Percentiles rank a stretch among this genome's conserved stretches.
These are phyloP conservation scores for Champsocephalus gunnari DNA, from an alignment of 2,797 vertebrate species.

Conservation along the genomic window DNA sequence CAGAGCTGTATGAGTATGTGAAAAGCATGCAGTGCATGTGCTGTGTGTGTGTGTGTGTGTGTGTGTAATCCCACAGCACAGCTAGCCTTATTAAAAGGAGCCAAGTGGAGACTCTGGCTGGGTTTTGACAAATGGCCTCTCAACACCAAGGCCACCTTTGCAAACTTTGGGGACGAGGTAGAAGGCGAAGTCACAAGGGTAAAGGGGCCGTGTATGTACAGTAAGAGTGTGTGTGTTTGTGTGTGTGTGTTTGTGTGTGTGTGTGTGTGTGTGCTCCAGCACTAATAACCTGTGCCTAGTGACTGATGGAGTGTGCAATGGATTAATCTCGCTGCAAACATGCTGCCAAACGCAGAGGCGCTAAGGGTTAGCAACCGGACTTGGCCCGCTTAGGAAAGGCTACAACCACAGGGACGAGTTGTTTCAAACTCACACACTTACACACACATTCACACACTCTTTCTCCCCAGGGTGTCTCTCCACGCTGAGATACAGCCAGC, in stretches of 20 bases:
- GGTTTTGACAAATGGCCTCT: constrained; percentile 87
- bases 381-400: constrained; percentile 76
- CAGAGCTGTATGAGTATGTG: constrained; percentile 68
- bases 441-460: constrained; percentile 22
- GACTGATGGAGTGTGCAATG: constrained; percentile 82
- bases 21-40: constrained; percentile 53
- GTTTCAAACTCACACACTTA: constrained; percentile 20
- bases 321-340: constrained; percentile 80
- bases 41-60: constrained; percentile 19
- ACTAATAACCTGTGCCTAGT: constrained; percentile 81
- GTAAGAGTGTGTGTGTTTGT: too few relatives aligned
- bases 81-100: constrained; percentile 92
- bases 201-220: constrained; percentile 48
- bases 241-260: constrained; percentile 48
- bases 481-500: constrained; percentile 64
- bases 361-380: constrained; percentile 77
- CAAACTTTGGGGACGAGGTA: constrained; percentile 79
- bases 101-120: constrained; percentile 82
- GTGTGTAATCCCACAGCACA: constrained; percentile 75
- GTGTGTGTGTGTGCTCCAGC: constrained; percentile 51
- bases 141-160: constrained; percentile 83
- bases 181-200: constrained; percentile 72
- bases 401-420: constrained; percentile 66
- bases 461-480: constrained; percentile 55
- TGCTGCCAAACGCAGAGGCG: constrained; percentile 72